Evolutionary conservation across 2,797 vertebrate species (phyloP), one percentile per base, ranked within the genome.

Genomic region (Danio aesculapii): DNA sequence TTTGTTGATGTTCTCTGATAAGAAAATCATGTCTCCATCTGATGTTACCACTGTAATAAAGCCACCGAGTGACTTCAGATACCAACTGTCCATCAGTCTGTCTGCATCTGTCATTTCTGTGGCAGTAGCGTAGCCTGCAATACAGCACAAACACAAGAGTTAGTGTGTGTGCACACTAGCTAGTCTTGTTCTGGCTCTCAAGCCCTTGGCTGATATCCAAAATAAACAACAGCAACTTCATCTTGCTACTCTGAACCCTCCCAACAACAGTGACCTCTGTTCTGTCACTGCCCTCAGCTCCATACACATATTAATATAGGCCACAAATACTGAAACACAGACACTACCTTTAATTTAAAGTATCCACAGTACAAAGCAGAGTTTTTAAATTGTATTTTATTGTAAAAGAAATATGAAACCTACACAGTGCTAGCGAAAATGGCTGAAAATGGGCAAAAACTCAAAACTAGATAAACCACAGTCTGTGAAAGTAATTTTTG

Each of bases 1-100:
- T 87, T 98, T 99, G 95, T 93, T 98, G 95, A 99, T 96, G 91
- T 99, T 99, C 91, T 99, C 98, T 0, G 98, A 99, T 88, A 99
- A 90, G 89, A 98, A 99, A 90, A 99, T 95, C 89, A 99, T 98
- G 91, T 99, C 98, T 17, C 98, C 98, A 44, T 99, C 98, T 49
- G 98, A 96, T 52, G 98, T 99, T 86, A 99, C 95, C 91, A 99
- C 96, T 0, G 96, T 96, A 88, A 99, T 87, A 90, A 99, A 99
- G 75, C 98, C 98, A 88, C 98, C 97, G 90, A 99, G 92, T 88
- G 97, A 97, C 88, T 98, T 99, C 86, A 98, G 95, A 92, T 98
- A 99, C 91, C 98, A 89, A 79, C 94, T 96, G 93, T 99, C 97
- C 95, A 98, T 96, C 90, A 97, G 95, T 85, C 90, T 93, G 84